phyloP scores from a whole-genome alignment of 2,113 vertebrate genomes.

The Zootoca vivipara region DNA sequence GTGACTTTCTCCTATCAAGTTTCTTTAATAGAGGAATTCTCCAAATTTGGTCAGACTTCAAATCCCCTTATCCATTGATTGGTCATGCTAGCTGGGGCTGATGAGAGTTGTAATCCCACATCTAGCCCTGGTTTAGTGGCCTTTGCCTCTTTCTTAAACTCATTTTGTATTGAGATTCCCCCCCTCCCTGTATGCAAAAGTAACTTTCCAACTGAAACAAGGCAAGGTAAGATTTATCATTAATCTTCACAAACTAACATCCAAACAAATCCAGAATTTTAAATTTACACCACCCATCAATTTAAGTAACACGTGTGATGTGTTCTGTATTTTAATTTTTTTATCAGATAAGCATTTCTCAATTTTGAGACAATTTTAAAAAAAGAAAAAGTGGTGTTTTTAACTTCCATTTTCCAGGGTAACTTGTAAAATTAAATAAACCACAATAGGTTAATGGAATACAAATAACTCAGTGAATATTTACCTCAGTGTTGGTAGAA shows the following conservation, averaged over 20 bases:
- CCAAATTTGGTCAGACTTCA: too few species aligned
- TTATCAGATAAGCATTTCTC: background rate
- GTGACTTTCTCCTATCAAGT: background rate
- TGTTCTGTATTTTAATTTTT: background rate
- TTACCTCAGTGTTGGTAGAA: background rate
- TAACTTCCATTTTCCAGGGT: background rate
- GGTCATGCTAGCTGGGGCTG: too few species aligned
- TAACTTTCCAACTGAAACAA: background rate
- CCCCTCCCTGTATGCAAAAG: background rate
- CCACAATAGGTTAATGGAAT: background rate
- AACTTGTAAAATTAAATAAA: background rate
- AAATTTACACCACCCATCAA: background rate
- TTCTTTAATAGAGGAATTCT: background rate
- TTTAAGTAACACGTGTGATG: background rate
- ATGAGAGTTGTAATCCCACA: too few species aligned
- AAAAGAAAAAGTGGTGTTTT: too few species aligned
- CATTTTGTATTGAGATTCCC: too few species aligned
- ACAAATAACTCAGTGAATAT: background rate
- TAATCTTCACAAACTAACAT: background rate
- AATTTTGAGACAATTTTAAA: background rate
- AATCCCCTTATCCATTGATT: too few species aligned
- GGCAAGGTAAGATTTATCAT: background rate
- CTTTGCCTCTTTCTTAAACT: too few species aligned
- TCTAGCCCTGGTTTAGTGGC: too few species aligned
- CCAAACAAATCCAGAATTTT: background rate